Evolutionary conservation across 2,888 invertebrate genomes (phyloP), one percentile per base, ranked within the genome.

Genomic region (Cantharis nigra): DNA sequence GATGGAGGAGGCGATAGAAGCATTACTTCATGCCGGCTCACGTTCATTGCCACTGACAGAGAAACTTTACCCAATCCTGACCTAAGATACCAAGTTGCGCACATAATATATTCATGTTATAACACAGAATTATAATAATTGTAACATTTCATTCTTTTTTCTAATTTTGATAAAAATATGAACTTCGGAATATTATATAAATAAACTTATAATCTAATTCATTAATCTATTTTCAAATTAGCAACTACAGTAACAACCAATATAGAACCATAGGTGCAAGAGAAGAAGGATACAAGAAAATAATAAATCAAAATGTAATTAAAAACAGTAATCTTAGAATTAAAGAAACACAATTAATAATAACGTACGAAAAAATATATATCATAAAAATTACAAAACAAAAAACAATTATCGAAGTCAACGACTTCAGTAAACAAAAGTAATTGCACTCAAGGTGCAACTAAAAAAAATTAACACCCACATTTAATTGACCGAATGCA

Each of bases 1-100:
- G 84, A 84, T 83, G 83, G 83, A 83, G 81, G 81, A 82, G 82
- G 84, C 84, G 83, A 85, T 83, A 82, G 82, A 83, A 77, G 78
- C 82, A 81, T 80, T 83, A 81, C 81, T 81, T 81, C 76, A 74
- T 75, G 80, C 75, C 77, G 74, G 78, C 81, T 79, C 81, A 82
- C 80, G 83, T 82, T 81, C 81, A 82, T 81, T 82, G 83, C 80
- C 82, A 81, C 79, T 77, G 80, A 77, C 80, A 80, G 83, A 83
- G 82, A 82, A 82, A 82, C 81, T 81, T 77, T 72, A 72, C 74
- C 71, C 79, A 81, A 78, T 81, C 79, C 82, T 83, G 83, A 83
- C 83, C 83, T 83, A 82, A 82, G 82, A 74, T 82, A 82, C 82
- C 82, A 82, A 82, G 82, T 75, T 82, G 82, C 82, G 76, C 67